Evolutionary conservation across 2,888 invertebrate genomes (phyloP).

Genomic region (Copidosoma aretas): DNA sequence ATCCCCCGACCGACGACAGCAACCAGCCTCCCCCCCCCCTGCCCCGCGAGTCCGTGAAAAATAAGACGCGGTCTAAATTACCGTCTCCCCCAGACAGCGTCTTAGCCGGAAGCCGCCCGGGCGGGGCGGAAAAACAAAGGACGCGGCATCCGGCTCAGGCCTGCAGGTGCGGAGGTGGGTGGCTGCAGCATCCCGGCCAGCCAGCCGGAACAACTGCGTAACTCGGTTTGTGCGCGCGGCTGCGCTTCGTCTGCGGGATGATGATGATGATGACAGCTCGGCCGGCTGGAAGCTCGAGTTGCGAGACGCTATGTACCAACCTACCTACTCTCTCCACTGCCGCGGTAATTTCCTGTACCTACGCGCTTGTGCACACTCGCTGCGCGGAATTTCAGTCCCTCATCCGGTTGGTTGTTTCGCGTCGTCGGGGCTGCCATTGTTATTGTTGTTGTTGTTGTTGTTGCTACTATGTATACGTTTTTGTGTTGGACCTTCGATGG

Average conservation of each 20-base stretch:
- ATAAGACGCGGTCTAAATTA: background rate
- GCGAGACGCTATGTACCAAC: background rate
- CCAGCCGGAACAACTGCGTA: conserved; percentile 4
- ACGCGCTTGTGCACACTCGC: no score
- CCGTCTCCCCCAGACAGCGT: background rate
- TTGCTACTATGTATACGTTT: no score
- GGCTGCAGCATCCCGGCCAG: background rate
- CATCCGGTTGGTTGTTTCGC: no score
- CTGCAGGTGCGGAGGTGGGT: background rate
- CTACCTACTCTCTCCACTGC: background rate
- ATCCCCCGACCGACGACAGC: no score
- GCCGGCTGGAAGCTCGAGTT: background rate
- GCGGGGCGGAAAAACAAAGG: background rate
- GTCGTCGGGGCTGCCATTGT: no score
- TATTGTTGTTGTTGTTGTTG: no score
- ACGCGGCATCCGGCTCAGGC: background rate
- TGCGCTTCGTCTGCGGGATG: background rate
- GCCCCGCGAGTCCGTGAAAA: no score
- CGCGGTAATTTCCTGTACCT: background rate
- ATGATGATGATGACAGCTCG: conserved; percentile 15
- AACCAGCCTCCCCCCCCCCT: no score
- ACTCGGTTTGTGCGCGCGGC: conserved; percentile 17
- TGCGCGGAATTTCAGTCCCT: no score
- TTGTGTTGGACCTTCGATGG: no score
- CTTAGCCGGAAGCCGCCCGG: background rate